These are phyloP conservation scores for Chironomus tepperi DNA, from an alignment of 1,140 invertebrate species.

Conservation along the genomic window DNA sequence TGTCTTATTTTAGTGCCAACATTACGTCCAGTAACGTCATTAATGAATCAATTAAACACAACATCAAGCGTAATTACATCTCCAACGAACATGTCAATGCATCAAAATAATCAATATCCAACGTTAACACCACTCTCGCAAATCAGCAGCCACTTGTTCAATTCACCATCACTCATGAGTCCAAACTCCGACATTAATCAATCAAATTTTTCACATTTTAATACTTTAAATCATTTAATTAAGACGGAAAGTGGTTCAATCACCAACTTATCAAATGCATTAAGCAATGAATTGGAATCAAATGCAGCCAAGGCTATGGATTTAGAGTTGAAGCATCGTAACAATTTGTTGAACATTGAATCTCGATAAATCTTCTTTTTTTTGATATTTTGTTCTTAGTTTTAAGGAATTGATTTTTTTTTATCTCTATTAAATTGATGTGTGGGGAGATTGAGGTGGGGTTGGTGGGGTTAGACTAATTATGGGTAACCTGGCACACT, in stretches of 20 bases:
- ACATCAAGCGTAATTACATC: not conserved
- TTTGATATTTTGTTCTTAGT: not conserved
- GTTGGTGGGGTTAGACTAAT: too few species aligned
- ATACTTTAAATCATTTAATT: not conserved
- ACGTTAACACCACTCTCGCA: not conserved
- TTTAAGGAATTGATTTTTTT: not conserved
- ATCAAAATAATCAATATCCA: not conserved
- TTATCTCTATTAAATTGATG: not conserved
- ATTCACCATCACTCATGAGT: not conserved
- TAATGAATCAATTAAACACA: not conserved
- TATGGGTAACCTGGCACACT: too few species aligned
- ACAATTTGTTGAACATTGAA: not conserved
- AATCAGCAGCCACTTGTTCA: not conserved
- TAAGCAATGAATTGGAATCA: not conserved
- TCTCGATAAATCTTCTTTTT: not conserved
- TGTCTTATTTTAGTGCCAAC: not conserved
- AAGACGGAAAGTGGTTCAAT: not conserved
- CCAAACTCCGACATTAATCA: not conserved
- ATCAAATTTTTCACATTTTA: not conserved
- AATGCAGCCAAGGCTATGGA: not conserved
- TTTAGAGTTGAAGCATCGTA: not conserved
- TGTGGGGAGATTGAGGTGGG: too few species aligned
- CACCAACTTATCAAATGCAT: not conserved
- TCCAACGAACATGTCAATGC: too few species aligned
- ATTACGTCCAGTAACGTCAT: not conserved